Percentiles rank a stretch among this genome's conserved stretches.
phyloP scores from a whole-genome alignment of 2,797 vertebrate species.

The Pipistrellus kuhlii region DNA sequence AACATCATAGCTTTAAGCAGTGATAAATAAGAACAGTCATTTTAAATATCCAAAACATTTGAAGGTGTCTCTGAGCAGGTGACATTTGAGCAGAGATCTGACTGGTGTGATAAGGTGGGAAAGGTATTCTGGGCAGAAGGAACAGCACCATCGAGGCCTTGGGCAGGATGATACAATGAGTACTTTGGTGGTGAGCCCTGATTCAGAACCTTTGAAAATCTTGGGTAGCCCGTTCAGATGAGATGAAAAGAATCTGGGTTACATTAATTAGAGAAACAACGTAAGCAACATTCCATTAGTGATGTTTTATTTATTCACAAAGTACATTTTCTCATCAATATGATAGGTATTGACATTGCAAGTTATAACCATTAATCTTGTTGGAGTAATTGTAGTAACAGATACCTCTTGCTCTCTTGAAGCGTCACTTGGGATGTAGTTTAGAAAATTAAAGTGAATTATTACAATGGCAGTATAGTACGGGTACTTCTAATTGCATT shows the following conservation, averaged over 20 bases:
- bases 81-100: not conserved
- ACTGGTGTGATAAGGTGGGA: not conserved
- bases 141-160: not conserved
- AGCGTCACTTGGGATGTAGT: not conserved
- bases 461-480: not conserved
- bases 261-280: not conserved
- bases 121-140: not conserved
- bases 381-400: not conserved
- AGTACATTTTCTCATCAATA: not conserved
- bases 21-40: not conserved
- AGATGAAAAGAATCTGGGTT: not conserved
- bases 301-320: not conserved
- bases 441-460: slow-evolving; percentile 44
- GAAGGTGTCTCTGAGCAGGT: not conserved
- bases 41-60: not conserved
- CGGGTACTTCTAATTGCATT: not conserved
- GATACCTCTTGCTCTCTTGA: not conserved
- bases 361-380: not conserved
- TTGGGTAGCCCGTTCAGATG: not conserved
- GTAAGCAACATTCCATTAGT: not conserved
- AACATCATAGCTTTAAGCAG: not conserved
- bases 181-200: not conserved
- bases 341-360: not conserved
- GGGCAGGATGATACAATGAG: not conserved
- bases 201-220: not conserved